Evolutionary conservation across 2,797 vertebrate species (phyloP).

Genomic region (Microctenopoma stevenorrisi): DNA sequence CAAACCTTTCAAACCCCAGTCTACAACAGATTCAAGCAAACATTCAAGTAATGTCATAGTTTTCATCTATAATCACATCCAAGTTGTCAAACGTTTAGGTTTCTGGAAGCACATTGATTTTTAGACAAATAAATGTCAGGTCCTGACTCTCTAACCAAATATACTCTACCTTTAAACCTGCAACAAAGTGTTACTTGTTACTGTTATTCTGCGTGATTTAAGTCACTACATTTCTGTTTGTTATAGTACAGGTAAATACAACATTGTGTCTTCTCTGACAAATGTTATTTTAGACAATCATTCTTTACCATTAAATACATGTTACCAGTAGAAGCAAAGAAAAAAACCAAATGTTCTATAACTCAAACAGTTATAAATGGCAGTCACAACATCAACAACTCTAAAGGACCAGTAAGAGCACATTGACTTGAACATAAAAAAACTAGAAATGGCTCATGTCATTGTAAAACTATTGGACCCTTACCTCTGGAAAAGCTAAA

Average conservation of each 20-base stretch:
- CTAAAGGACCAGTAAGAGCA: constrained; percentile 39
- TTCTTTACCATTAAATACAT: constrained; percentile 59
- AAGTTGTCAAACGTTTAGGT: constrained; percentile 39
- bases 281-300: constrained; percentile 46
- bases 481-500: constrained; percentile 42
- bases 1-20: constrained; percentile 35
- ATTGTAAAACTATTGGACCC: constrained; percentile 37
- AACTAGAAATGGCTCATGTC: constrained; percentile 65
- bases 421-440: constrained; percentile 54
- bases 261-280: constrained; percentile 32
- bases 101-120: constrained; percentile 75
- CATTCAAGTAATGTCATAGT: constrained; percentile 40
- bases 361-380: constrained; percentile 52
- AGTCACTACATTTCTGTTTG: constrained; percentile 28
- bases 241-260: constrained; percentile 42
- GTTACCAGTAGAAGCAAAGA: constrained; percentile 45
- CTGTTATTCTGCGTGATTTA: constrained; percentile 18
- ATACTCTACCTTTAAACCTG: constrained; percentile 23
- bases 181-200: constrained; percentile 29
- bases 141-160: constrained; percentile 28
- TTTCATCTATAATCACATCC: constrained; percentile 48
- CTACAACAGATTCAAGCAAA: constrained; percentile 38
- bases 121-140: constrained; percentile 37
- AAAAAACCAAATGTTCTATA: constrained; percentile 57
- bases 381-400: constrained; percentile 52